Evolutionary conservation across 1,140 invertebrate genomes (phyloP), one percentile per base, ranked within the genome.

Genomic region (Aporrectodea caliginosa): DNA sequence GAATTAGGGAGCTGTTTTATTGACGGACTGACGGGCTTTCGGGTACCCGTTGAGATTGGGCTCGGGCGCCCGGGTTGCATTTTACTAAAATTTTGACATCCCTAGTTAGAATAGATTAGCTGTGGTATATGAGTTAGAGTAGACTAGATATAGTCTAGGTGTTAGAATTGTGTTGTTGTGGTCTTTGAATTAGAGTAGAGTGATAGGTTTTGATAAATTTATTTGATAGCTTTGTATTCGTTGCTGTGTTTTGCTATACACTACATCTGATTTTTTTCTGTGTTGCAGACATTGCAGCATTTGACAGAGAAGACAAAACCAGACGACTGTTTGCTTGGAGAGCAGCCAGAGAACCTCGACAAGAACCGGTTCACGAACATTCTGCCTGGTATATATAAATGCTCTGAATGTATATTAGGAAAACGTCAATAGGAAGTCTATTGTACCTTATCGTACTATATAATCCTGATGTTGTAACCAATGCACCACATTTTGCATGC

Each of bases 341-440:
- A 96, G 87, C 88, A 97, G 82, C 93, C 95, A 0, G 93, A 93
- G 84, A 98, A 98, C 88, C 96, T 97, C 85, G 93, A 95, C 85
- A 99, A 99, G 90, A 98, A 99, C 88, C 91, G 96, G 81, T 89
- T 97, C 83, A 93, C 97, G 1, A 95, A 97, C 88, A 95, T 98
- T 84, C 90, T 98, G 87, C 97, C 97, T 35, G 97, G 75, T 76
- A 1, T 1, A 31, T 74, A n/a, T 34, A 74, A 74, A 30, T 30
- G 33, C n/a, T 74, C 29, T 33, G 27, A 77, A 31, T 77, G 35
- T 22, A 58, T 58, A 58, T n/a, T n/a, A n/a, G n/a, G n/a, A n/a
- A n/a, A n/a, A n/a, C n/a, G n/a, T n/a, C n/a, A n/a, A n/a, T n/a
- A n/a, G n/a, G n/a, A n/a, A n/a, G n/a, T n/a, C n/a, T n/a, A n/a